phyloP scores from a whole-genome alignment of 2,113 vertebrate genomes.

The Platysternon megacephalum region DNA sequence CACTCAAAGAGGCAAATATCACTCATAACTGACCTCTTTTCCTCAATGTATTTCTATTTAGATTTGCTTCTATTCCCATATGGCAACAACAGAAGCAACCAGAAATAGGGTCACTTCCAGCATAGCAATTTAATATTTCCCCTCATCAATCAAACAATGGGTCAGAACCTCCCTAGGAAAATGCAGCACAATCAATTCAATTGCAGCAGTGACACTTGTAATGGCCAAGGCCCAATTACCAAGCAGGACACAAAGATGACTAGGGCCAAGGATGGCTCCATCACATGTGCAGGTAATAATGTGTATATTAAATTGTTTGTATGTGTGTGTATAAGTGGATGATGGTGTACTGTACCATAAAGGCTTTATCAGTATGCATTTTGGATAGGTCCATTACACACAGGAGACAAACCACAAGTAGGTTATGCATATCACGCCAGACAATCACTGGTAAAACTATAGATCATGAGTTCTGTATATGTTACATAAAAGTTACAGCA shows the following conservation, averaged over 20 bases:
- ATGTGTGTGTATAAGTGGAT: too few species aligned
- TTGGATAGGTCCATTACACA: background rate
- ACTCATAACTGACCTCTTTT: background rate
- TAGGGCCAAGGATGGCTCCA: background rate
- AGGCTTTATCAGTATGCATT: too few species aligned
- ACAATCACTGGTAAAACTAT: background rate
- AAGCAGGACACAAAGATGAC: background rate
- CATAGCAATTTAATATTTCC: background rate
- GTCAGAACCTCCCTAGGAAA: background rate
- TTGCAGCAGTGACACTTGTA: background rate
- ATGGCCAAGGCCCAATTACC: too few species aligned
- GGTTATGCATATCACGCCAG: background rate
- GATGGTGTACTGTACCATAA: rapidly evolving
- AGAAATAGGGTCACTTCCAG: background rate
- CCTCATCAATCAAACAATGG: background rate
- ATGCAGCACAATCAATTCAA: background rate
- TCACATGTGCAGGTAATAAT: background rate
- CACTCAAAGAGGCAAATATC: background rate
- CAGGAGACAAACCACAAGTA: background rate
- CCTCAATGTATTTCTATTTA: background rate
- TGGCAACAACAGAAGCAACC: background rate
- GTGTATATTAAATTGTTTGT: too few species aligned
- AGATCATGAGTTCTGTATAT: background rate
- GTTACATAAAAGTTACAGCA: too few species aligned
- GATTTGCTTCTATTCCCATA: background rate